Evolutionary conservation across 2,113 vertebrate genomes (phyloP).

Genomic region (Orthonyx spaldingii): DNA sequence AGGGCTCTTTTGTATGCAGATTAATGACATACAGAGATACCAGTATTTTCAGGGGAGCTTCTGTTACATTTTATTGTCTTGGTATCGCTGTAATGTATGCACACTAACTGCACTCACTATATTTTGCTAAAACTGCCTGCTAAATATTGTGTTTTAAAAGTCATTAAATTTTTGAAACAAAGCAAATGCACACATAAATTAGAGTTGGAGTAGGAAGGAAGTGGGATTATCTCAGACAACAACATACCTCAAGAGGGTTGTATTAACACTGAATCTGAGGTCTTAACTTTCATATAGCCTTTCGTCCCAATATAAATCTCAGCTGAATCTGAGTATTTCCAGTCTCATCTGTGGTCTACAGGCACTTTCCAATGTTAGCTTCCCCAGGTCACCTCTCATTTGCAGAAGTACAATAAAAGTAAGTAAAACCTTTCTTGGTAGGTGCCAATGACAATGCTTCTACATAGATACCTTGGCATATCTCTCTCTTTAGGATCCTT

Average conservation of each 20-base stretch:
- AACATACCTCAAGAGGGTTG: background rate
- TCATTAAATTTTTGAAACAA: background rate
- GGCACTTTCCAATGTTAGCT: background rate
- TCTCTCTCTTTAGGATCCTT: background rate
- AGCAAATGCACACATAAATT: background rate
- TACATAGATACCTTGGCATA: background rate
- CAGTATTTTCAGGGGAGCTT: slow-evolving; percentile 10
- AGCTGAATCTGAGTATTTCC: background rate
- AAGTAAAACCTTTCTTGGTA: background rate
- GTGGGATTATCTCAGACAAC: background rate
- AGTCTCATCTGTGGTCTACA: background rate
- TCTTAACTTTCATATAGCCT: background rate
- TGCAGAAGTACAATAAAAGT: background rate
- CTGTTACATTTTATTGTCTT: background rate
- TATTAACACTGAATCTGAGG: background rate
- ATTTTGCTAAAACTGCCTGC: background rate
- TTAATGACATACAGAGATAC: slow-evolving; percentile 9
- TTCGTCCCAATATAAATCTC: background rate
- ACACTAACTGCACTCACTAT: background rate
- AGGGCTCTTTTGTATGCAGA: slow-evolving; percentile 38
- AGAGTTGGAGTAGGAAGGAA: background rate
- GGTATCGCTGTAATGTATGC: background rate
- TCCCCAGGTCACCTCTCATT: background rate
- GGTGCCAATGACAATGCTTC: background rate
- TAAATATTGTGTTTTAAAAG: background rate